Evolutionary conservation across 2,888 invertebrate genomes (phyloP), one percentile per base, ranked within the genome.

Genomic region (Erebia aethiops): DNA sequence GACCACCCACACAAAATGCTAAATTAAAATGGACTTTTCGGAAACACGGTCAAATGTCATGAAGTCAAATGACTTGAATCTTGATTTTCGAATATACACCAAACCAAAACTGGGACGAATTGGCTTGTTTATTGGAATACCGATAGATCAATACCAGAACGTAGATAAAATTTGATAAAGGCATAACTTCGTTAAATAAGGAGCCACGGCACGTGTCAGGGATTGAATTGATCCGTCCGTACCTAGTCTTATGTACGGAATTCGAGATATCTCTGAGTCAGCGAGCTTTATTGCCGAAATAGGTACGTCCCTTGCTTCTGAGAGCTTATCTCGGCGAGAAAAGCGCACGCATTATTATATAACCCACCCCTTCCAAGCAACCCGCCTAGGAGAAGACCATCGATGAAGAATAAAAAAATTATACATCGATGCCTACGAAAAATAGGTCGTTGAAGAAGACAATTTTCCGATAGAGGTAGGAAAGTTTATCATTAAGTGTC

Each of bases 271-370:
- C n/a, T 73, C 21, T 49, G 54, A 71, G 43, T 71, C 67, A 66
- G 51, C 71, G 62, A 57, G 65, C 57, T 71, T 66, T 63, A 66
- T 66, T 57, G 54, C 51, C 54, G 77, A 85, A 85, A 84, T 83
- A 75, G 69, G 84, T 84, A 75, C 69, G 84, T 84, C 76, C 78
- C 78, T 80, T 84, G 79, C 79, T 81, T 83, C 82, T 76, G 77
- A 78, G 76, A 79, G 84, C 84, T 86, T 87, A 86, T 86, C 84
- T 74, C 69, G 43, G 71, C 64, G 63, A 75, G 80, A 71, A 67
- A 81, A 80, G 77, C 79, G 80, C 86, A 89, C 88, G 87, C 89
- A 87, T 86, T 77, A 79, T 82, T 85, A 82, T 81, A 81, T 78
- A 80, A 14, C 46, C 14, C 46, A 18, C 18, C 7, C 46, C 9